Conservation (phyloP, 2,113 vertebrate species). For the Hyperopisus bebe region DNA sequence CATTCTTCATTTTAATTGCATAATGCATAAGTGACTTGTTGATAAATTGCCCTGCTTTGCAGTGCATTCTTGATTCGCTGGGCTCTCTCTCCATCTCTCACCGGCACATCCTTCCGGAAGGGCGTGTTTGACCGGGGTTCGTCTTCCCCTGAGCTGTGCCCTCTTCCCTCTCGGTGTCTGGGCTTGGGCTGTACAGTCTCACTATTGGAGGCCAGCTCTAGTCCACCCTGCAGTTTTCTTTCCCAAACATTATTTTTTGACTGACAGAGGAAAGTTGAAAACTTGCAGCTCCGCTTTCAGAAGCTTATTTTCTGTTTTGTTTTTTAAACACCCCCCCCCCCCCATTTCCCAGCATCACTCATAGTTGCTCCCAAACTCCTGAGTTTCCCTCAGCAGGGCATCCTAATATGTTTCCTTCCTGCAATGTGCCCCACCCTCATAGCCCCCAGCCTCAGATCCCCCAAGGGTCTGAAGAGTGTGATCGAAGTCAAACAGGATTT, state of each 20-base stretch:
- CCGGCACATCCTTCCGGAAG: background rate
- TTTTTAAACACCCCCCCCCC: background rate
- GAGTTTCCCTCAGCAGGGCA: background rate
- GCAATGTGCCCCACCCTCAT: background rate
- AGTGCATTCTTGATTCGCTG: background rate
- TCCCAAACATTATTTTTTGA: background rate
- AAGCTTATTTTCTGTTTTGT: background rate
- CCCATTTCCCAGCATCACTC: background rate
- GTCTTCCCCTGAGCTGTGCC: background rate
- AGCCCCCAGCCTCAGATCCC: background rate
- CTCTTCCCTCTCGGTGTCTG: background rate
- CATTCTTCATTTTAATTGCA: background rate
- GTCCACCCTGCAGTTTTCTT: background rate
- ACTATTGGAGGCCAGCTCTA: background rate
- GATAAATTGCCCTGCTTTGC: background rate
- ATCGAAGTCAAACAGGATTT: background rate
- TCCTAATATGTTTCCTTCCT: background rate
- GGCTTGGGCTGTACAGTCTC: background rate
- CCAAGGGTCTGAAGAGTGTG: constrained; percentile 1
- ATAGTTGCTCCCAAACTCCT: background rate
- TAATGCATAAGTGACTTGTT: background rate
- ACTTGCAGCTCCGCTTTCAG: background rate
- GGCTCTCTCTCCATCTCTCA: background rate
- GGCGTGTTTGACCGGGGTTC: background rate
- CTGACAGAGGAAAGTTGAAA: background rate